Evolutionary conservation across 2,113 vertebrate species (phyloP).

Genomic region (Chrysemys picta): DNA sequence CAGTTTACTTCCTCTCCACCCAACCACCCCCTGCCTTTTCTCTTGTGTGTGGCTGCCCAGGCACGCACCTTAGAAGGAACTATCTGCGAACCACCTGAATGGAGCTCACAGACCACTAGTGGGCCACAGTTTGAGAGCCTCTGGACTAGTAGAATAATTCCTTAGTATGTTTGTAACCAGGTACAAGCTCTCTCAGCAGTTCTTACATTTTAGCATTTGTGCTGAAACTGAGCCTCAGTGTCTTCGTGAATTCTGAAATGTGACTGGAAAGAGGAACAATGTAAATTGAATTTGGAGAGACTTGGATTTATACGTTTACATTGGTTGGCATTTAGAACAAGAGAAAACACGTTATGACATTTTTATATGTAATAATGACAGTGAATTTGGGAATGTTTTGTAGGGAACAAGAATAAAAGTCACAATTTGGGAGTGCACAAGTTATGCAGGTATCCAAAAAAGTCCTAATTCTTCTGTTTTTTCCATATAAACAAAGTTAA

Average conservation of each 20-base stretch:
- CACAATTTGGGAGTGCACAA: not conserved
- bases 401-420: not conserved
- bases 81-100: no score
- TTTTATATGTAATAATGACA: not conserved
- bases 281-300: not conserved
- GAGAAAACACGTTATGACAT: not conserved
- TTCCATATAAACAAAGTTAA: constrained; percentile 30
- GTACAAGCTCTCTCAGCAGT: not conserved
- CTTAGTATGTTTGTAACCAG: not conserved
- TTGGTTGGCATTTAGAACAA: not conserved
- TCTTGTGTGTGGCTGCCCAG: no score
- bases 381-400: not conserved
- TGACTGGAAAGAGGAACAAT: not conserved
- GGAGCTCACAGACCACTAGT: no score
- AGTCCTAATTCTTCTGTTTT: not conserved
- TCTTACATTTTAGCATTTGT: not conserved
- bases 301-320: not conserved
- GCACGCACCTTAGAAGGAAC: no score
- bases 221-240: not conserved
- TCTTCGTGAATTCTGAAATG: not conserved
- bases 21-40: no score
- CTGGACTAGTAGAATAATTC: not conserved
- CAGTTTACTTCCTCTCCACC: no score
- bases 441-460: not conserved
- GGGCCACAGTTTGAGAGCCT: no score